Conservation (phyloP, 2,888 invertebrate species). For the Metacarcinus magister region DNA sequence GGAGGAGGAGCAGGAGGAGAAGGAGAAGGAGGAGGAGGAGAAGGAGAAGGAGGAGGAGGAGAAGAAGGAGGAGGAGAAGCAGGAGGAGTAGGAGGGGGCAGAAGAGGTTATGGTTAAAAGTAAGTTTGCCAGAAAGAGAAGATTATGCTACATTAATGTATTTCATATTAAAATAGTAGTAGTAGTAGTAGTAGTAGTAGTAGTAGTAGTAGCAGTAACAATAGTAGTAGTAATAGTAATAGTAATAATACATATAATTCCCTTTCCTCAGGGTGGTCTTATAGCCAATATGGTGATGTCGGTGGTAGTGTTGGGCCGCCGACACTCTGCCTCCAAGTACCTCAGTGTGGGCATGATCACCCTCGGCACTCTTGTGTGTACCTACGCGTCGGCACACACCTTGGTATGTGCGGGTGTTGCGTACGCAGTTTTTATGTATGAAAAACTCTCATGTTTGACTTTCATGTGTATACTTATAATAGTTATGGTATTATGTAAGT, state of each 20-base stretch:
- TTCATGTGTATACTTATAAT: too few relatives aligned
- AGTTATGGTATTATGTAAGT: too few relatives aligned
- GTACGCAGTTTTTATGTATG: not conserved
- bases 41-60: not conserved
- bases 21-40: not conserved
- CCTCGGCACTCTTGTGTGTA: conserved; percentile 95
- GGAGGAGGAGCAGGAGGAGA: not conserved
- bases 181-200: not conserved
- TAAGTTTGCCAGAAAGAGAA: not conserved
- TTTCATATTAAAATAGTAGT: not conserved
- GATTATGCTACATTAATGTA: not conserved
- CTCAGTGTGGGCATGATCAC: conserved; percentile 96
- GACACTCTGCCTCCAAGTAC: conserved; percentile 93
- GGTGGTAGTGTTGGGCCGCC: conserved; percentile 93
- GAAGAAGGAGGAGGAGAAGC: not conserved
- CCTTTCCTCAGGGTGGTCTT: conserved; percentile 91
- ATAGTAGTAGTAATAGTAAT: not conserved
- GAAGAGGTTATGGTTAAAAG: not conserved
- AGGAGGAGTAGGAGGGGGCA: not conserved
- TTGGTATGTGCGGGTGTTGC: conserved; percentile 61
- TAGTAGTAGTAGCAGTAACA: not conserved
- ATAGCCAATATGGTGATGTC: conserved; percentile 99
- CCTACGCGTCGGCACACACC: conserved; percentile 89
- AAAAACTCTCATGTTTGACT: too few relatives aligned
- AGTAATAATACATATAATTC: not conserved